A percentile compares a stretch with the other conserved stretches of the same genome.
These are phyloP conservation scores for Escarpia spicata DNA, from an alignment of 2,888 invertebrate genomes.

Conservation along the genomic window DNA sequence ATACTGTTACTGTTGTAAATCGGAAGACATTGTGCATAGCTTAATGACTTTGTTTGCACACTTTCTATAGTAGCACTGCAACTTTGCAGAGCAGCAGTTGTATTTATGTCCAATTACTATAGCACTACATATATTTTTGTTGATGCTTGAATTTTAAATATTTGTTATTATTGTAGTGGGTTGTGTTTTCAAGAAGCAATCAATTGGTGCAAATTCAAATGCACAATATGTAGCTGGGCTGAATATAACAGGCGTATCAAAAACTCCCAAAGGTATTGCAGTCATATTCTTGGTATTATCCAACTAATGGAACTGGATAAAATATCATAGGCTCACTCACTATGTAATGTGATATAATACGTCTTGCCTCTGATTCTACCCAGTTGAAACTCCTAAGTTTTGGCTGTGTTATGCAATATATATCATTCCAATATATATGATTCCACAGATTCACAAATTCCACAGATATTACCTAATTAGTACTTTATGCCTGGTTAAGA, in stretches of 20 bases:
- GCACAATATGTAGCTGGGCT: background rate
- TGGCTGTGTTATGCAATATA: too few relatives aligned
- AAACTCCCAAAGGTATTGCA: background rate
- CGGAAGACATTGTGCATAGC: background rate
- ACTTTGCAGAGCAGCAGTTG: background rate
- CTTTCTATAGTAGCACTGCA: background rate
- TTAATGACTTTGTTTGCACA: background rate
- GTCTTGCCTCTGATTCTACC: too few relatives aligned
- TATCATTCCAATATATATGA: too few relatives aligned
- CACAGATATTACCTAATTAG: too few relatives aligned
- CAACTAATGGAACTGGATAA: background rate
- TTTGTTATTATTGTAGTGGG: background rate
- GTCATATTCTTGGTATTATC: background rate
- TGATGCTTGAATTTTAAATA: conserved; percentile 9
- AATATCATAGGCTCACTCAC: background rate
- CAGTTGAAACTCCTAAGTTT: too few relatives aligned
- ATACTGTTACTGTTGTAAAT: background rate
- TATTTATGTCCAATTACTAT: background rate
- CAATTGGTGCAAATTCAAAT: background rate
- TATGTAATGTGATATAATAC: too few relatives aligned
- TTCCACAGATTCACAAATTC: too few relatives aligned
- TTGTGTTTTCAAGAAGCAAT: background rate
- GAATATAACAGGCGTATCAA: background rate
- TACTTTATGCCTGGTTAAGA: too few relatives aligned
- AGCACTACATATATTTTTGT: background rate